Evolutionary conservation across 2,888 invertebrate species (phyloP).

Genomic region (Habroteleia sp.): DNA sequence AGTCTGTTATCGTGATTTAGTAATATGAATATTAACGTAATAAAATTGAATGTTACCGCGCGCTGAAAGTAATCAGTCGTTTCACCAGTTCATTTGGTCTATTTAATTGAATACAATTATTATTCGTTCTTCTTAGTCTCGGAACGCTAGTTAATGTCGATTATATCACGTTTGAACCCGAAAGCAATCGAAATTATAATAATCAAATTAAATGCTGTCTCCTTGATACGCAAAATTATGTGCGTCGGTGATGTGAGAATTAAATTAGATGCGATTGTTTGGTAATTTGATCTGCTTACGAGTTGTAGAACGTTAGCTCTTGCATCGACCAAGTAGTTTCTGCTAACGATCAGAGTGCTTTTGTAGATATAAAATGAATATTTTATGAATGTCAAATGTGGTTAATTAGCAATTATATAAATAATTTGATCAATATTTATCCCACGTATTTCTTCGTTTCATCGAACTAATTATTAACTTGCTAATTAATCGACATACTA

Average conservation of each 20-base stretch:
- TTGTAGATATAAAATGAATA: slow-evolving; percentile 12
- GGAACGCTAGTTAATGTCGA: slow-evolving; percentile 13
- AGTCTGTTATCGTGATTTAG: too few relatives aligned
- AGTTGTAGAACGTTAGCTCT: slow-evolving; percentile 18
- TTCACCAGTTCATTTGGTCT: not conserved
- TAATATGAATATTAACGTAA: too few relatives aligned
- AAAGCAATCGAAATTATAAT: slow-evolving; percentile 5
- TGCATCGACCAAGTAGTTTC: slow-evolving; percentile 21
- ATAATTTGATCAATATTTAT: too few relatives aligned
- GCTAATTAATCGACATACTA: too few relatives aligned
- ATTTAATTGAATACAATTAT: slow-evolving; percentile 6
- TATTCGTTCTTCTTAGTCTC: slow-evolving; percentile 7
- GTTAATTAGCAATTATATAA: slow-evolving; percentile 15
- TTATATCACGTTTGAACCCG: slow-evolving; percentile 22
- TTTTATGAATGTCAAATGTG: slow-evolving; percentile 10
- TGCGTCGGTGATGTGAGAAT: slow-evolving; percentile 5
- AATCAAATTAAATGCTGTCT: slow-evolving; percentile 32
- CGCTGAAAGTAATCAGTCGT: slow-evolving; percentile 6
- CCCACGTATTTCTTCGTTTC: too few relatives aligned
- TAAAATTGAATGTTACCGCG: slow-evolving; percentile 1
- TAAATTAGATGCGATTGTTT: slow-evolving; percentile 35
- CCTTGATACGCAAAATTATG: slow-evolving; percentile 35
- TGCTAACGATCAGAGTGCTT: slow-evolving; percentile 22
- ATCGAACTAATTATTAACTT: too few relatives aligned
- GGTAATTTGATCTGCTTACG: slow-evolving; percentile 34